These are phyloP conservation scores for Syrista parreyssii DNA, from an alignment of 2,888 invertebrate species.

Conservation along the genomic window DNA sequence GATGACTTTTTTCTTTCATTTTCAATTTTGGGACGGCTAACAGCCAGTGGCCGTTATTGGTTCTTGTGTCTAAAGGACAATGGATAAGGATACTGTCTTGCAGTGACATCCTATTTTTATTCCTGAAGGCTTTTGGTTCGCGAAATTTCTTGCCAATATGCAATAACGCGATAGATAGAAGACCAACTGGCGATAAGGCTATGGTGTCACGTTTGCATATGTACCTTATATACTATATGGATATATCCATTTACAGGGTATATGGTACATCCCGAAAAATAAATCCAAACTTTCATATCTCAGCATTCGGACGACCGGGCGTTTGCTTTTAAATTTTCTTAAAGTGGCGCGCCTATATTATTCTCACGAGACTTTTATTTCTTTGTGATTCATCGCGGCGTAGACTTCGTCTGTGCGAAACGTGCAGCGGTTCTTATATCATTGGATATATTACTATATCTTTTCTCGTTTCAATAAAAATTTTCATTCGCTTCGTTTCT, in stretches of 20 bases:
- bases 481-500: not conserved
- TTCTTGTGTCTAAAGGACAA: not conserved
- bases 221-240: not conserved
- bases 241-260: not conserved
- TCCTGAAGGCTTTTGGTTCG: not conserved
- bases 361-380: conserved; percentile 26
- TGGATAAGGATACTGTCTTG: not conserved
- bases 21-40: not conserved
- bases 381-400: not conserved
- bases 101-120: not conserved
- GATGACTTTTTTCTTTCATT: not conserved
- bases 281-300: conserved; percentile 58
- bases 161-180: not conserved
- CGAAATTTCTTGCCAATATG: not conserved
- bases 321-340: conserved; percentile 55
- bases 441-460: not conserved
- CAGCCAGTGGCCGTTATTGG: not conserved
- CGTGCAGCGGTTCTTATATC: not conserved
- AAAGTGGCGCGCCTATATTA: conserved; percentile 54
- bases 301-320: conserved; percentile 33
- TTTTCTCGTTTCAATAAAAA: not conserved
- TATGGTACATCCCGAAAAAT: conserved; percentile 37
- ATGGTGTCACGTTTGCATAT: not conserved
- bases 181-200: not conserved
- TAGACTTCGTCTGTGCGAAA: not conserved